phyloP scores from a whole-genome alignment of 1,140 invertebrate species.

The Mya arenaria region DNA sequence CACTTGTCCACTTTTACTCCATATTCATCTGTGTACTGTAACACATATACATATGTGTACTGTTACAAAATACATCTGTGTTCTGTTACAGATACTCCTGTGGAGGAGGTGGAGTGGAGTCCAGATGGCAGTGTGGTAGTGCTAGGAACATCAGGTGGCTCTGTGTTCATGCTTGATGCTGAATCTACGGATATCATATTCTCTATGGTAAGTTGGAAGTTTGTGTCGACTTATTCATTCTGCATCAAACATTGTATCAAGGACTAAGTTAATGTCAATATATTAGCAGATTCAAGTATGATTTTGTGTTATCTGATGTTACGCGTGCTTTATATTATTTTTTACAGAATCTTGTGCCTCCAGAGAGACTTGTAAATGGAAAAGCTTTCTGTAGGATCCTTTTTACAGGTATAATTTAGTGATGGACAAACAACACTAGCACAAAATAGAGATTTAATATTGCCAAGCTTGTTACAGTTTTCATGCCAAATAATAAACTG shows the following conservation, averaged over 20 bases:
- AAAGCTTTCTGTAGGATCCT: slow-evolving; percentile 45
- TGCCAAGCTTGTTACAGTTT: no score
- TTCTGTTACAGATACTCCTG: slow-evolving; percentile 49
- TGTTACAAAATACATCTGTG: no score
- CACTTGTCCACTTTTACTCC: background rate
- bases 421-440: no score
- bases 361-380: slow-evolving; percentile 24
- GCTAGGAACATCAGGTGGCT: slow-evolving; percentile 60
- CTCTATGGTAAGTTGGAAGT: slow-evolving; percentile 63
- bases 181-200: slow-evolving; percentile 58
- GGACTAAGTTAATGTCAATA: no score
- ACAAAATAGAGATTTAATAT: no score
- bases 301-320: background rate
- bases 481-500: no score
- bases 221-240: no score
- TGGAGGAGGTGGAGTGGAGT: slow-evolving; percentile 63
- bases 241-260: no score
- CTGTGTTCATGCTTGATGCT: slow-evolving; percentile 60
- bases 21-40: no score
- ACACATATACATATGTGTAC: no score
- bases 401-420: slow-evolving; percentile 50
- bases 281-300: background rate
- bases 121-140: slow-evolving; percentile 63
- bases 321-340: background rate
- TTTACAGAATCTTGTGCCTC: slow-evolving; percentile 51